Evolutionary conservation across 2,888 invertebrate genomes (phyloP).

Genomic region (Sphinx pinastri): DNA sequence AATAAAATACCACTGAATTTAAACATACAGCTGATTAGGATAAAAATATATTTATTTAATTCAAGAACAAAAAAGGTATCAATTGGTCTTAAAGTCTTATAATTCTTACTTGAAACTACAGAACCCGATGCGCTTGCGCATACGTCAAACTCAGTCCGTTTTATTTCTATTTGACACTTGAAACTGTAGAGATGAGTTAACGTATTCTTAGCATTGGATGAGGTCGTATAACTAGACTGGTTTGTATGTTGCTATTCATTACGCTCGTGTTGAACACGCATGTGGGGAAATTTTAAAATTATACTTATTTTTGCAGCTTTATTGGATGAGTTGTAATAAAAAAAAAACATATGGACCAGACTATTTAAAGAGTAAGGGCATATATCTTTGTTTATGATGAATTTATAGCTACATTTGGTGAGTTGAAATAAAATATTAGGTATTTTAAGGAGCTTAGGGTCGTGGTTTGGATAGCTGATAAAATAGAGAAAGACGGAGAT

Average conservation of each 20-base stretch:
- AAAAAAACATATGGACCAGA: not conserved
- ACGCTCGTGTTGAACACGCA: not conserved
- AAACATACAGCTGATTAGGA: too few relatives aligned
- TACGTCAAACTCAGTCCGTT: not conserved
- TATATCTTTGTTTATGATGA: not conserved
- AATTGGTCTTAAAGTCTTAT: too few relatives aligned
- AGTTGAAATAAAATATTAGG: too few relatives aligned
- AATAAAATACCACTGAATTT: too few relatives aligned
- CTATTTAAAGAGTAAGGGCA: too few relatives aligned
- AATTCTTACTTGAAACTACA: not conserved
- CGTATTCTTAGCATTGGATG: not conserved
- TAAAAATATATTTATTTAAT: too few relatives aligned
- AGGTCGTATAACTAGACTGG: not conserved
- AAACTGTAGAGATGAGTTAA: conserved; percentile 10
- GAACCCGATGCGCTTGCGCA: not conserved
- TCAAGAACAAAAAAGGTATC: too few relatives aligned
- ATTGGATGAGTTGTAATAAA: not conserved
- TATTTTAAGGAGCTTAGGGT: too few relatives aligned
- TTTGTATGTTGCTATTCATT: not conserved
- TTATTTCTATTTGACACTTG: conserved; percentile 17
- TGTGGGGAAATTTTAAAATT: not conserved
- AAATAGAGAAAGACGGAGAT: too few relatives aligned
- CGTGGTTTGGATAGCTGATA: too few relatives aligned
- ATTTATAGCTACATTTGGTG: too few relatives aligned
- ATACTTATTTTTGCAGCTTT: too few relatives aligned